A percentile compares a stretch with the other conserved stretches of the same genome.
Conservation (phyloP, 2,797 vertebrate species). For the Gallinago nigripennis region DNA sequence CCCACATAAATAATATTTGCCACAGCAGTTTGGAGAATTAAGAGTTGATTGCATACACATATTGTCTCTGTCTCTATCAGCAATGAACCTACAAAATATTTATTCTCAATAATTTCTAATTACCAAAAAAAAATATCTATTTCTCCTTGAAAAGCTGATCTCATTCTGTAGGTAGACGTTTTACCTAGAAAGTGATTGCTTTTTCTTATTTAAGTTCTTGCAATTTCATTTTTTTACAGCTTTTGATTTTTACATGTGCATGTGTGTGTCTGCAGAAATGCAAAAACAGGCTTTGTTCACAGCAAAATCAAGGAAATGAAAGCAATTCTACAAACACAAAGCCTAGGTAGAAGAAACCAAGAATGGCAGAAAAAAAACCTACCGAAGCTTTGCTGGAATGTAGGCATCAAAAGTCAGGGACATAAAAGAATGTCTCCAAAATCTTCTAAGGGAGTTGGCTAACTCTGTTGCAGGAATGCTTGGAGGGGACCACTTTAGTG, state of each 20-base stretch:
- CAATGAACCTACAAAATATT: neutral
- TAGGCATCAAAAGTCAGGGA: neutral
- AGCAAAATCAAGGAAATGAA: neutral
- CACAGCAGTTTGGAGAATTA: neutral
- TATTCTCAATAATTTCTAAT: neutral
- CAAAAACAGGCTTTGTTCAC: neutral
- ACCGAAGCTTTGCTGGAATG: neutral
- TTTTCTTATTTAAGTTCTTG: neutral
- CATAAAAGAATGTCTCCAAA: neutral
- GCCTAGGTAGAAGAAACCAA: neutral
- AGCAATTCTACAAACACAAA: neutral
- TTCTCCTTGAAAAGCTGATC: neutral
- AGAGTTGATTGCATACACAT: neutral
- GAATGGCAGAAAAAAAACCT: neutral
- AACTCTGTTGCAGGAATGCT: neutral
- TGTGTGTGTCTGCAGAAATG: neutral
- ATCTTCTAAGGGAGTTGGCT: neutral
- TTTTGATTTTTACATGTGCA: neutral
- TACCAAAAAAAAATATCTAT: neutral
- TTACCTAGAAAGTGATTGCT: neutral
- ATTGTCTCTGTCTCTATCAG: neutral
- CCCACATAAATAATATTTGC: neutral
- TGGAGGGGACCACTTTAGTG: neutral
- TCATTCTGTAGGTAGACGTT: neutral
- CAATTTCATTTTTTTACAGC: neutral